Evolutionary conservation across 2,113 vertebrate species (phyloP).

Genomic region (Phoxinus phoxinus): DNA sequence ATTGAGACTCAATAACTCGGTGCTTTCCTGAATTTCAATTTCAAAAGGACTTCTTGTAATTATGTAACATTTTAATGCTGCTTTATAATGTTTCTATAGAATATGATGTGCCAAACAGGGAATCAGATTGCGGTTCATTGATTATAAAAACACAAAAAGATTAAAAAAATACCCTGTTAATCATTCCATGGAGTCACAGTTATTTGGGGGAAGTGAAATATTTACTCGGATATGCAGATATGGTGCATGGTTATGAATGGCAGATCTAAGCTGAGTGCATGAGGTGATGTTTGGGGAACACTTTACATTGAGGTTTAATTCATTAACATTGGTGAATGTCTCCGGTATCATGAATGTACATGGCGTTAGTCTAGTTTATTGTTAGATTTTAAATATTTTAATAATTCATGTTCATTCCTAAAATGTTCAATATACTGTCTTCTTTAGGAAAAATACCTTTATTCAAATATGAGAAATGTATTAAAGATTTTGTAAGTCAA

Average conservation of each 20-base stretch:
- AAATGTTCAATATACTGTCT: too few relatives aligned
- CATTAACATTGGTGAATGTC: background rate
- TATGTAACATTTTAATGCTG: conserved; percentile 48
- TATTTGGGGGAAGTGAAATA: background rate
- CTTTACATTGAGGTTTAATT: background rate
- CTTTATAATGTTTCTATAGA: conserved; percentile 49
- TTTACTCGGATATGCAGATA: background rate
- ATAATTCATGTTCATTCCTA: background rate
- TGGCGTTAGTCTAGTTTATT: background rate
- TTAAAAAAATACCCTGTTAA: background rate
- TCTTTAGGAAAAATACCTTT: too few relatives aligned
- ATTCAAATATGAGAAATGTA: too few relatives aligned
- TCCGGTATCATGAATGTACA: background rate
- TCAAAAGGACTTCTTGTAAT: conserved; percentile 7
- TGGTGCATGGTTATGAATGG: background rate
- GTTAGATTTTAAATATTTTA: background rate
- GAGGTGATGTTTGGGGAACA: background rate
- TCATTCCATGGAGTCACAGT: background rate
- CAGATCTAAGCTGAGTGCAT: background rate
- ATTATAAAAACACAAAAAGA: background rate
- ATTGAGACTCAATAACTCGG: conserved; percentile 1
- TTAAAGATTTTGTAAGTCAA: too few relatives aligned
- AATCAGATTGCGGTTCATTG: background rate
- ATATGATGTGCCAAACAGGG: conserved; percentile 21
- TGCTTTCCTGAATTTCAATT: conserved; percentile 38